phyloP scores from a whole-genome alignment of 2,797 vertebrate species.

The Enteromius thamalakanensis region DNA sequence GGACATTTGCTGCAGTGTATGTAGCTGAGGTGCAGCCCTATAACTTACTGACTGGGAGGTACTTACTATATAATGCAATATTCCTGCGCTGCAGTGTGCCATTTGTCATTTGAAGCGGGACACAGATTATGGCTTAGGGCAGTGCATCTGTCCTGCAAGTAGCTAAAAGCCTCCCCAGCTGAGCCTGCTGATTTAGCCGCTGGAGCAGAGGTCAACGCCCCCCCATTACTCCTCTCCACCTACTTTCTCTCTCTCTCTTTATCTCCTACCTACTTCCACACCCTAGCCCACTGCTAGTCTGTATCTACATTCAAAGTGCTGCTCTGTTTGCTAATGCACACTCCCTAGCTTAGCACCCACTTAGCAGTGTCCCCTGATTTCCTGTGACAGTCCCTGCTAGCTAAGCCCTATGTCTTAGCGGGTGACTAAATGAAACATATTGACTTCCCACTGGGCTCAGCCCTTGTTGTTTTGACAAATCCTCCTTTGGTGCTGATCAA shows the following conservation, averaged over 20 bases:
- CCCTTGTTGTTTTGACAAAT: slow-evolving; percentile 95
- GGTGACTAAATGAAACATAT: slow-evolving; percentile 93
- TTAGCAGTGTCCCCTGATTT: slow-evolving; percentile 83
- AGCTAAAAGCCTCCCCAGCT: slow-evolving; percentile 94
- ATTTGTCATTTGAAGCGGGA: slow-evolving; percentile 94
- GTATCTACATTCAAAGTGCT: slow-evolving; percentile 35
- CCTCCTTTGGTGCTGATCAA: slow-evolving; percentile 93
- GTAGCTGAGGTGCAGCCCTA: slow-evolving; percentile 73
- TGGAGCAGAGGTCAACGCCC: slow-evolving; percentile 84
- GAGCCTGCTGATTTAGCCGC: slow-evolving; percentile 88
- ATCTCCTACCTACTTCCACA: slow-evolving; percentile 63
- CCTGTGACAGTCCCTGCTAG: slow-evolving; percentile 79
- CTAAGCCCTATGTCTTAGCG: slow-evolving; percentile 74
- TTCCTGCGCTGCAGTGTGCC: slow-evolving; percentile 82
- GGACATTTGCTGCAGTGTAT: slow-evolving; percentile 70
- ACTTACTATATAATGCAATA: slow-evolving; percentile 99
- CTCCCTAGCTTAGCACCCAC: slow-evolving; percentile 73
- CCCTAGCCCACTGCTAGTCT: slow-evolving; percentile 29
- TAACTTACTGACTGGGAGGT: slow-evolving; percentile 96
- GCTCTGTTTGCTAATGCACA: slow-evolving; percentile 47
- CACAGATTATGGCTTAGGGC: slow-evolving; percentile 98
- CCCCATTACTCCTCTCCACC: slow-evolving; percentile 45
- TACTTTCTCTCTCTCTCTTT: slow-evolving; percentile 55
- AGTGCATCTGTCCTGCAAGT: slow-evolving; percentile 95
- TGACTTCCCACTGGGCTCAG: slow-evolving; percentile 89